Conservation (phyloP, 1,140 invertebrate genomes). For the Pectinophora gossypiella region DNA sequence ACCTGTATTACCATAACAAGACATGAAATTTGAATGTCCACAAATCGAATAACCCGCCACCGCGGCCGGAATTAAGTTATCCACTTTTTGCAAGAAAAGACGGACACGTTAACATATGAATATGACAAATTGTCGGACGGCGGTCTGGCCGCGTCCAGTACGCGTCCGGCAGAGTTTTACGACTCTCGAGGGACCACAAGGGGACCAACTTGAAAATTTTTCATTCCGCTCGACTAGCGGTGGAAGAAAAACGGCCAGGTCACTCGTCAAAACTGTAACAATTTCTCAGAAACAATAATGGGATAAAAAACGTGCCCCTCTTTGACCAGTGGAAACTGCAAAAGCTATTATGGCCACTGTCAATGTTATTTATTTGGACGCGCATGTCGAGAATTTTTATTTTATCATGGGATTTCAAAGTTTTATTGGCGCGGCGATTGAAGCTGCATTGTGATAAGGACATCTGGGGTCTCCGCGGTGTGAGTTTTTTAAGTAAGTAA, state of each 20-base stretch:
- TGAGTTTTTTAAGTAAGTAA: too few species aligned
- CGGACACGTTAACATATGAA: slow-evolving; percentile 73
- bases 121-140: slow-evolving; percentile 71
- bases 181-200: slow-evolving; percentile 53
- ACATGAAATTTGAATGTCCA: slow-evolving; percentile 71
- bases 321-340: slow-evolving; percentile 56
- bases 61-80: slow-evolving; percentile 63
- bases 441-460: slow-evolving; percentile 19
- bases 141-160: slow-evolving; percentile 48
- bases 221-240: slow-evolving; percentile 58
- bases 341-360: slow-evolving; percentile 67
- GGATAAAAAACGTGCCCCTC: slow-evolving; percentile 52
- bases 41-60: slow-evolving; percentile 63
- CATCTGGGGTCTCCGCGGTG: slow-evolving; percentile 25
- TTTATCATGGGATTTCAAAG: slow-evolving; percentile 63
- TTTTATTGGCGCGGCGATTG: slow-evolving; percentile 52
- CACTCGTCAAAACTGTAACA: slow-evolving; percentile 73
- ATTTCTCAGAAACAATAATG: slow-evolving; percentile 75
- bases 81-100: slow-evolving; percentile 73
- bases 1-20: slow-evolving; percentile 72
- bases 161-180: slow-evolving; percentile 60
- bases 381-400: slow-evolving; percentile 69
- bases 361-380: slow-evolving; percentile 72
- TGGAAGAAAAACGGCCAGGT: slow-evolving; percentile 67
- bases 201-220: slow-evolving; percentile 70